Conservation (phyloP, 2,797 vertebrate genomes). For the Delichon dasypus region DNA sequence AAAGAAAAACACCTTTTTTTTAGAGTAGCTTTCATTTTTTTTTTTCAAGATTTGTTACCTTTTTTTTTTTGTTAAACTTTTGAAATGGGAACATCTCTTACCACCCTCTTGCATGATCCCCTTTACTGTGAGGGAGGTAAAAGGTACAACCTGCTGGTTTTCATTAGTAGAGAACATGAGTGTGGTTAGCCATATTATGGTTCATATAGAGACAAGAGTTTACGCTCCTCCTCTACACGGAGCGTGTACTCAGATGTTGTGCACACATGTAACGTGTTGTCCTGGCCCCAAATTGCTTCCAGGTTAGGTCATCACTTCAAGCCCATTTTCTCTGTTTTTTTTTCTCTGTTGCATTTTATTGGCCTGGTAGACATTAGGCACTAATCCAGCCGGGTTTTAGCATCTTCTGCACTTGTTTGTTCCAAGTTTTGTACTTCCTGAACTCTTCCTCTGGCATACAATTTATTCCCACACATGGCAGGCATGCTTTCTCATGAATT, state of each 20-base stretch:
- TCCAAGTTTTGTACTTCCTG: conserved; percentile 32
- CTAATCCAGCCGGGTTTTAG: conserved; percentile 15
- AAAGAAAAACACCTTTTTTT: background rate
- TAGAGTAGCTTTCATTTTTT: background rate
- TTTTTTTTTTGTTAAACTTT: background rate
- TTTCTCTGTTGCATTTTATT: background rate
- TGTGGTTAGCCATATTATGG: background rate
- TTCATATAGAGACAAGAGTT: background rate
- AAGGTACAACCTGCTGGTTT: background rate
- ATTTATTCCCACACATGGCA: conserved; percentile 57
- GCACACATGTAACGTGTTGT: background rate
- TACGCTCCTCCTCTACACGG: background rate
- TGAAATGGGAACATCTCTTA: background rate
- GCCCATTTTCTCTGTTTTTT: background rate
- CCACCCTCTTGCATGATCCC: background rate
- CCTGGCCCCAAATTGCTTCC: conserved; percentile 42
- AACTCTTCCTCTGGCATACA: background rate
- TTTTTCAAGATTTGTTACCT: background rate
- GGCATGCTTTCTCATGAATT: conserved; percentile 49
- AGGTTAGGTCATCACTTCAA: background rate
- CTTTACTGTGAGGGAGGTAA: background rate
- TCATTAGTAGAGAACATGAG: background rate
- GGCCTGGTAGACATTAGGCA: conserved; percentile 22
- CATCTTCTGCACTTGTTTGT: conserved; percentile 30
- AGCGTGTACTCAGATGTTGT: background rate